phyloP scores from a whole-genome alignment of 1,140 invertebrate species.

The Pachypeltis micranthus region DNA sequence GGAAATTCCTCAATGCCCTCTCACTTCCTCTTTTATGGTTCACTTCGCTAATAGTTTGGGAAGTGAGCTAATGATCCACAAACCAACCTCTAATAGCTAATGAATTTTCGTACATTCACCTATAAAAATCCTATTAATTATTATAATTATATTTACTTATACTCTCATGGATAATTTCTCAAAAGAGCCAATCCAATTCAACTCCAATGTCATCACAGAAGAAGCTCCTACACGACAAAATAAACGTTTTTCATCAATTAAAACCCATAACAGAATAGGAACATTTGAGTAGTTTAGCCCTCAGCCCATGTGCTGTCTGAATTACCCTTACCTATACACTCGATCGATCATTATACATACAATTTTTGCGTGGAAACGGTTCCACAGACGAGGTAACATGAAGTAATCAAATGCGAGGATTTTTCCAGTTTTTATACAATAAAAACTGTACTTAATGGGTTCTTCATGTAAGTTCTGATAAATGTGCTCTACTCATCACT shows the following conservation, averaged over 20 bases:
- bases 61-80: slow-evolving; percentile 1
- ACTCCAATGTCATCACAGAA: slow-evolving; percentile 16
- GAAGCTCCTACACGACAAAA: slow-evolving; percentile 16
- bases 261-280: slow-evolving; percentile 20
- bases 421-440: slow-evolving; percentile 1
- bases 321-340: neutral
- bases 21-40: neutral
- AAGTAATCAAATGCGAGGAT: slow-evolving; percentile 8
- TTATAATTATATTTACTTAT: slow-evolving; percentile 1
- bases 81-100: slow-evolving; percentile 5
- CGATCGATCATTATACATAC: neutral
- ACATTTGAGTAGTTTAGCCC: slow-evolving; percentile 14
- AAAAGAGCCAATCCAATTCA: slow-evolving; percentile 6
- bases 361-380: no score
- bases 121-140: slow-evolving; percentile 12
- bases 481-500: slow-evolving; percentile 1
- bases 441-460: neutral
- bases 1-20: neutral
- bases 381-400: neutral
- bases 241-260: slow-evolving; percentile 5
- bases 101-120: neutral
- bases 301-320: slow-evolving; percentile 10
- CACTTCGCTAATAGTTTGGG: neutral
- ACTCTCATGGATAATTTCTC: neutral
- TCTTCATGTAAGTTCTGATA: neutral